These are phyloP conservation scores for Dasyprocta punctata DNA, from an alignment of 2,113 vertebrate species.

Conservation along the genomic window DNA sequence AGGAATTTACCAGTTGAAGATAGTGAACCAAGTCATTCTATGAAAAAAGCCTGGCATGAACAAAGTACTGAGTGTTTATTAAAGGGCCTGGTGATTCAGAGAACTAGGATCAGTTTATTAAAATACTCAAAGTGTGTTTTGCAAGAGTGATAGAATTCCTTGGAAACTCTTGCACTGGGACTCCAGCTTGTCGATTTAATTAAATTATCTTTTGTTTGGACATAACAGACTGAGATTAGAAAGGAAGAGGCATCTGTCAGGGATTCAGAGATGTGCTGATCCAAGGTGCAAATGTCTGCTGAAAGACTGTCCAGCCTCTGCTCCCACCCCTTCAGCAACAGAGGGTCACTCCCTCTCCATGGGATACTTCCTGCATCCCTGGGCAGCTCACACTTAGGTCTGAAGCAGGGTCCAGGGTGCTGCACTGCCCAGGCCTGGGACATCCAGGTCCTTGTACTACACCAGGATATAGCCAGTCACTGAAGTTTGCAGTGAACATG, in stretches of 20 bases:
- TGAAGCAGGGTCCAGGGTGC: neutral
- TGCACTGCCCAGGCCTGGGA: neutral
- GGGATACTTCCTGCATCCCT: neutral
- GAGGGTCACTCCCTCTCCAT: neutral
- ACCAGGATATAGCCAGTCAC: fast-evolving
- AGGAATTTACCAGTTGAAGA: neutral
- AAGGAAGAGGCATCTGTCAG: neutral
- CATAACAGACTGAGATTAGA: neutral
- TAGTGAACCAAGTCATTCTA: neutral
- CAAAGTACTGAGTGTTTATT: neutral
- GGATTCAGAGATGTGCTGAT: neutral
- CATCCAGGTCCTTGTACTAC: neutral
- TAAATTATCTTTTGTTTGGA: neutral
- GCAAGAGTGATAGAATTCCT: neutral
- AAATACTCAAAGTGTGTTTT: neutral
- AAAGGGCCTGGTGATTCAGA: neutral
- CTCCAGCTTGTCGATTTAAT: neutral
- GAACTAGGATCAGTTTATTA: neutral
- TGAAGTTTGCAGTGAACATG: neutral
- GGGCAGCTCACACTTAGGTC: neutral
- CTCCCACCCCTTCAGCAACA: too few relatives aligned
- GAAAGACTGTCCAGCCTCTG: neutral
- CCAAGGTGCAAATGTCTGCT: neutral
- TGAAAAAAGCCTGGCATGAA: neutral
- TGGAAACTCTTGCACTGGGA: neutral